Evolutionary conservation across 2,113 vertebrate species (phyloP).

Genomic region (Galbula dea): DNA sequence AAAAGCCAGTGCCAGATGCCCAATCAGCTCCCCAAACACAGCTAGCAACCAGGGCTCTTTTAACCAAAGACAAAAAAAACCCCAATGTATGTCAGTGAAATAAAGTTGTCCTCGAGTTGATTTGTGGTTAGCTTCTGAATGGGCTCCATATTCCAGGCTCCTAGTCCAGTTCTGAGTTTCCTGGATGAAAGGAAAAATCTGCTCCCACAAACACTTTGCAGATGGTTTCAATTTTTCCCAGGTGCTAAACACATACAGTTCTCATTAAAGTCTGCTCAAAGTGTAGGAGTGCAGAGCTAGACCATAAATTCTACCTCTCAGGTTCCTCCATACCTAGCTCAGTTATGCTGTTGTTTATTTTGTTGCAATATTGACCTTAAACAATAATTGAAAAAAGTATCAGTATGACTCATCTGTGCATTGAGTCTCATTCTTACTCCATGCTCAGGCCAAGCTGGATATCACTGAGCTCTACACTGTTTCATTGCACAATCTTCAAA

Average conservation of each 20-base stretch:
- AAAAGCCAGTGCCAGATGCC: not conserved
- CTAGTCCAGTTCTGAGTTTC: not conserved
- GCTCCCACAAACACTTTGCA: not conserved
- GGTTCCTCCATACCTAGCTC: not conserved
- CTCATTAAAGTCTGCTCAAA: not conserved
- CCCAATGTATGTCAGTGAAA: rapidly evolving
- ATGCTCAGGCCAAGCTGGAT: not conserved
- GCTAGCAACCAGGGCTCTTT: not conserved
- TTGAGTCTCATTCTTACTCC: not conserved
- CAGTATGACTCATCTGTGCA: not conserved
- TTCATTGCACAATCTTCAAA: not conserved
- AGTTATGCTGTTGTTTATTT: not conserved
- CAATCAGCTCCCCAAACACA: not conserved
- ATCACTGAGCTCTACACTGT: not conserved
- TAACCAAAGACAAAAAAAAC: not conserved
- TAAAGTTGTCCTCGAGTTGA: not conserved
- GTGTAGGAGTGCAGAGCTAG: not conserved
- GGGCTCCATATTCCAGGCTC: not conserved
- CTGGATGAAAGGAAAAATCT: not conserved
- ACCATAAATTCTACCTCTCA: conserved; percentile 1
- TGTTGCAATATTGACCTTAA: conserved; percentile 25
- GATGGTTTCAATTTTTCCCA: conserved; percentile 7
- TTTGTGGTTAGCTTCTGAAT: not conserved
- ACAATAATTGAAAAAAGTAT: conserved; percentile 15
- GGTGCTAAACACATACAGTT: not conserved